Base-by-base conservation (phyloP, 2,797 vertebrate genomes). In the Huso huso region DNA sequence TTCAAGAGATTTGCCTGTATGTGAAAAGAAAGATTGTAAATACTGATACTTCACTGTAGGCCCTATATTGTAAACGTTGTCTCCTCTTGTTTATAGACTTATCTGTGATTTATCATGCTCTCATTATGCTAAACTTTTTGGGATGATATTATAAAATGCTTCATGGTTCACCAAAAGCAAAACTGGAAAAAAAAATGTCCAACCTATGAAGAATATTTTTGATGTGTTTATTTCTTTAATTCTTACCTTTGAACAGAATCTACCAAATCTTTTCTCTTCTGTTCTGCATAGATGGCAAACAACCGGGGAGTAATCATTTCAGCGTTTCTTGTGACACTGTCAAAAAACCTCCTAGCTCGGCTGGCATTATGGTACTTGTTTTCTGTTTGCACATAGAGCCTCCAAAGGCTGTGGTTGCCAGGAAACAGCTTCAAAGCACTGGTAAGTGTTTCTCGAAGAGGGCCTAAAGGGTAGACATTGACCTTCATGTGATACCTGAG, bases 211-310 rank as follows among this genome's bases (percentile, higher is more conserved):
- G n/a, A 61, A 13, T 23, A 23, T 62, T 23, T 10, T 6, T 23
- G 18, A 10, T 11, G 6, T 37, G 23, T 37, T 37, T 37, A 37
- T 37, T 37, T 37, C 23, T 37, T 37, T 37, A 37, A 2, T 37
- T 61, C 67, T 78, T 85, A 99, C 96, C 93, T 93, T 76, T 91
- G 92, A 67, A 93, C 89, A 7, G 80, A 78, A 6, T 97, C 94
- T 53, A 88, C 85, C 69, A 93, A 85, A 51, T 87, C 89, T 79
- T 93, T 96, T 73, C 95, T 91, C 80, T 87, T 87, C 76, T 91
- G 89, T 82, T 99, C 96, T 7, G 92, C 91, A 65, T 89, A 87
- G 70, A 99, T 86, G 6, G 94, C 91, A 70, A 97, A 99, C 61
- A 99, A 77, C 82, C 86, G 89, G 0, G 0, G 96, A 77, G 95